Conservation (phyloP, 2,888 invertebrate species). For the Exephanes ischioxanthus region DNA sequence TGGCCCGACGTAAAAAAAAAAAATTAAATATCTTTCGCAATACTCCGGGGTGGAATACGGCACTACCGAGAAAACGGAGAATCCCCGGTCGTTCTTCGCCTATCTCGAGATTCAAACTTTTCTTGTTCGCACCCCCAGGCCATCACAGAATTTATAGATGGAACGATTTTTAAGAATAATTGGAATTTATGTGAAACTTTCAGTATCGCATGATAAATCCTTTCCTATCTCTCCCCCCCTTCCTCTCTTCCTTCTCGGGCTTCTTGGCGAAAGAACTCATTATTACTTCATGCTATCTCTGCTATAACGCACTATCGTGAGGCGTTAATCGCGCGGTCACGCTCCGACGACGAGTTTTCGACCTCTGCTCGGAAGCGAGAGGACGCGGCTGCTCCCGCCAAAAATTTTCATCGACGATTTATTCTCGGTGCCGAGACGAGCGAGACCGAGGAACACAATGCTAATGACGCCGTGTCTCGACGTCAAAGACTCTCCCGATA, state of each 20-base stretch:
- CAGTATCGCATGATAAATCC: neutral
- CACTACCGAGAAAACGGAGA: too few relatives aligned
- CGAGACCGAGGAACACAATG: neutral
- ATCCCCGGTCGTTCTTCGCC: too few relatives aligned
- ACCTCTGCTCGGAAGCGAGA: conserved; percentile 42
- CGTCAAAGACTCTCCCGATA: conserved; percentile 14
- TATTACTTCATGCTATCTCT: neutral
- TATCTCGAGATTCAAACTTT: neutral
- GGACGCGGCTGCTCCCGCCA: conserved; percentile 42
- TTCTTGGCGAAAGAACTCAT: neutral
- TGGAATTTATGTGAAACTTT: neutral
- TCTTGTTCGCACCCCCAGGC: too few relatives aligned
- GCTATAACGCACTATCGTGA: neutral
- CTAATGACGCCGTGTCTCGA: conserved; percentile 23
- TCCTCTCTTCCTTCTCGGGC: neutral
- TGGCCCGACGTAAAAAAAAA: too few relatives aligned
- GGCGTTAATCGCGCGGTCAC: conserved; percentile 26
- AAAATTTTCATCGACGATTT: conserved; percentile 51
- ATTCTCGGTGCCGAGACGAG: conserved; percentile 53
- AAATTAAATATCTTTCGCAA: too few relatives aligned
- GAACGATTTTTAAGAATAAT: neutral
- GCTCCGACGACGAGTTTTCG: conserved; percentile 39
- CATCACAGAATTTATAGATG: neutral
- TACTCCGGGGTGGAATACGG: too few relatives aligned
- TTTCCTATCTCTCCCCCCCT: neutral